These are phyloP conservation scores for Zosterops borbonicus DNA, from an alignment of 2,113 vertebrate genomes.

Conservation along the genomic window DNA sequence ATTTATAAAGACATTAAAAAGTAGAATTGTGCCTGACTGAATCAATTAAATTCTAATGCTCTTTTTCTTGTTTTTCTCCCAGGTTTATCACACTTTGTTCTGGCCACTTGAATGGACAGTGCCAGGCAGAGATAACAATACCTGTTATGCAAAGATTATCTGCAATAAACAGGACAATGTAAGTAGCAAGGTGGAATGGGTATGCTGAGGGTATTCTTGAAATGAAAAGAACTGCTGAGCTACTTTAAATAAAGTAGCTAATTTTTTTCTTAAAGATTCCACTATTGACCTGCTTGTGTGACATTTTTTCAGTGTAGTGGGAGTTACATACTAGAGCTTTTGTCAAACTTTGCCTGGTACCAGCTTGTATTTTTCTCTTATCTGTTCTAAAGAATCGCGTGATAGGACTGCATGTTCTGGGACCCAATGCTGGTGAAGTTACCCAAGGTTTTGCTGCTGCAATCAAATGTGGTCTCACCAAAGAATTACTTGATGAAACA, in stretches of 20 bases:
- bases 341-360: not conserved
- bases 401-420: conserved; percentile 91
- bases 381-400: conserved; percentile 81
- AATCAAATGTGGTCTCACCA: conserved; percentile 94
- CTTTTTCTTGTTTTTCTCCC: not conserved
- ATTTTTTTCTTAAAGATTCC: not conserved
- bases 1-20: not conserved
- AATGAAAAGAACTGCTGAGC: not conserved
- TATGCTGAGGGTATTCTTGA: not conserved
- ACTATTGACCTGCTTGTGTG: not conserved
- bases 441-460: conserved; percentile 92
- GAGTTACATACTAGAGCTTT: not conserved
- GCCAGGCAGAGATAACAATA: conserved; percentile 87
- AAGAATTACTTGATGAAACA: conserved; percentile 86
- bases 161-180: conserved; percentile 89
- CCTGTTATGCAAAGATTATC: conserved; percentile 90
- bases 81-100: conserved; percentile 92
- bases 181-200: conserved; percentile 44
- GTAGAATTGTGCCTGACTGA: not conserved
- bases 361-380: not conserved
- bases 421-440: conserved; percentile 94
- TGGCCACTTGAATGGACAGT: conserved; percentile 96
- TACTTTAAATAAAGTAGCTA: not conserved
- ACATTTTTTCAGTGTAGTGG: not conserved
- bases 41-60: not conserved